Conservation (phyloP, 2,888 invertebrate genomes). For the Megamerina dolium region DNA sequence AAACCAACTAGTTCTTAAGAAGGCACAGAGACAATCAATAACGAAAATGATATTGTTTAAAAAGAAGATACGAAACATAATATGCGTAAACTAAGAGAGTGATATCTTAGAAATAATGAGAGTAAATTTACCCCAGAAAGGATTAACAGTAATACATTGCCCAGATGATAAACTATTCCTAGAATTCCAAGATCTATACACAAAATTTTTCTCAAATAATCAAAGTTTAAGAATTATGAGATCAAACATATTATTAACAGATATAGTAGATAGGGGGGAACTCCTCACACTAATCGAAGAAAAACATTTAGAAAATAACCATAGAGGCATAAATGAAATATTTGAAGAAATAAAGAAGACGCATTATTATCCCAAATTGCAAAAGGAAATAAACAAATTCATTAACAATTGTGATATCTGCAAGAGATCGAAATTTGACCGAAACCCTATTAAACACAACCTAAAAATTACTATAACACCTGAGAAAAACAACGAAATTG, state of each 20-base stretch:
- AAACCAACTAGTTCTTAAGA: slow-evolving; percentile 4
- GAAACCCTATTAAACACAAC: neutral
- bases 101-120: slow-evolving; percentile 13
- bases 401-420: slow-evolving; percentile 4
- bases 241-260: slow-evolving; percentile 2
- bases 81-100: slow-evolving; percentile 1
- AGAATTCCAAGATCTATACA: slow-evolving; percentile 12
- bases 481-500: neutral
- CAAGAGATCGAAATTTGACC: neutral
- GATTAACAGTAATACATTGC: slow-evolving; percentile 15
- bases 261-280: slow-evolving; percentile 4
- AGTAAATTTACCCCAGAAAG: slow-evolving; percentile 9
- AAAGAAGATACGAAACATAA: slow-evolving; percentile 4
- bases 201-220: slow-evolving; percentile 14
- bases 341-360: slow-evolving; percentile 4
- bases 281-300: slow-evolving; percentile 4
- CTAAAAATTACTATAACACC: neutral
- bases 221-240: slow-evolving; percentile 11
- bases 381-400: slow-evolving; percentile 7
- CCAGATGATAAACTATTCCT: slow-evolving; percentile 6
- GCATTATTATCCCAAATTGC: slow-evolving; percentile 7
- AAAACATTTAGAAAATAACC: slow-evolving; percentile 3
- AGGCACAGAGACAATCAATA: slow-evolving; percentile 2
- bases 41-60: slow-evolving; percentile 9
- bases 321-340: slow-evolving; percentile 4